Conservation (phyloP, 2,888 invertebrate species). For the Sipha maydis region DNA sequence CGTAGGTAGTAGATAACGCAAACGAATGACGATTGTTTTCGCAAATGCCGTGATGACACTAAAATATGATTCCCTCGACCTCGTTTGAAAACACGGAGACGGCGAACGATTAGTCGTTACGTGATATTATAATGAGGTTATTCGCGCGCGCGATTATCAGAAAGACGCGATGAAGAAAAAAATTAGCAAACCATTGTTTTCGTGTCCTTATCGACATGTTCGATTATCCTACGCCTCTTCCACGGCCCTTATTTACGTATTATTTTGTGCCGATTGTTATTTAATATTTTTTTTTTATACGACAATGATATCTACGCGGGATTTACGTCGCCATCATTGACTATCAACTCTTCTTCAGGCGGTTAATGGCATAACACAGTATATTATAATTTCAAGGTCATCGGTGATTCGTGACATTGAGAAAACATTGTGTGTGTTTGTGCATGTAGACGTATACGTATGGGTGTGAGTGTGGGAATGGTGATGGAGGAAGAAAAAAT, state of each 20-base stretch:
- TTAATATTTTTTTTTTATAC: not conserved
- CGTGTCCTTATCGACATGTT: not conserved
- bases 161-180: not conserved
- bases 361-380: slow-evolving; percentile 30
- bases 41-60: slow-evolving; percentile 2
- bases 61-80: slow-evolving; percentile 1
- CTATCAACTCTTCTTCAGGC: not conserved
- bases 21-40: slow-evolving; percentile 31
- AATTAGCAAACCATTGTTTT: slow-evolving; percentile 31
- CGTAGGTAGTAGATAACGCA: not conserved
- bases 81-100: not conserved
- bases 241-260: not conserved
- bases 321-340: not conserved
- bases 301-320: not conserved
- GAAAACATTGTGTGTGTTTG: not conserved
- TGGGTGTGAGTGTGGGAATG: not conserved
- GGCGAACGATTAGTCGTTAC: not conserved
- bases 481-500: not conserved
- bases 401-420: slow-evolving; percentile 47
- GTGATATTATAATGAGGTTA: not conserved
- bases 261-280: not conserved
- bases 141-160: not conserved
- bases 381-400: slow-evolving; percentile 37
- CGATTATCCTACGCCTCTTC: not conserved
- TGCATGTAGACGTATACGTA: not conserved